Evolutionary conservation across 2,113 vertebrate genomes (phyloP).

Genomic region (Pungitius pungitius): DNA sequence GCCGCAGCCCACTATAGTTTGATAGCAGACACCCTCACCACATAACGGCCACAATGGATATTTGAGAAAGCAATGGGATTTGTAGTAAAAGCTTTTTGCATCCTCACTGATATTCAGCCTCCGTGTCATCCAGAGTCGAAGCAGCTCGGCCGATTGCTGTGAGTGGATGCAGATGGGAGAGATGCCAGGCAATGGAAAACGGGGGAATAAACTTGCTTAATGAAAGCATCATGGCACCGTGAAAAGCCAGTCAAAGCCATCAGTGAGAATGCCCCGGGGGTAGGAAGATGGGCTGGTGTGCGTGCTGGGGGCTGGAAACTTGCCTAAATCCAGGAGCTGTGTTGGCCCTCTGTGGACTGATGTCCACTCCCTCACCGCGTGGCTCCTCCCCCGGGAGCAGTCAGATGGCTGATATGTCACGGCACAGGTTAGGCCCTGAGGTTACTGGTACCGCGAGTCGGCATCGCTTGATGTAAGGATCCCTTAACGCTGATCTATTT

Average conservation of each 20-base stretch:
- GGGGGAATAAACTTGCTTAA: constrained; percentile 77
- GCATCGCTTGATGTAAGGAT: too few species aligned
- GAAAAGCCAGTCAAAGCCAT: constrained; percentile 74
- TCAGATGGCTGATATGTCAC: constrained; percentile 52
- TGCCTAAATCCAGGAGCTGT: constrained; percentile 70
- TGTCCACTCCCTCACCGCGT: constrained; percentile 36
- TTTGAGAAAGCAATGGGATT: constrained; percentile 48
- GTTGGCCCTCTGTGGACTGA: constrained; percentile 61
- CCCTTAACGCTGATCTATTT: too few species aligned
- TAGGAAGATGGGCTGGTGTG: constrained; percentile 82
- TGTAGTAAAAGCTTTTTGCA: constrained; percentile 57
- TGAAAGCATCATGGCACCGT: constrained; percentile 81
- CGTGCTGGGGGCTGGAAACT: constrained; percentile 77
- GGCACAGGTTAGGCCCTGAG: constrained; percentile 51
- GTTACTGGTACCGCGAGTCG: neutral
- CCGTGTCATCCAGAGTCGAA: constrained; percentile 51
- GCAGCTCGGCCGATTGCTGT: constrained; percentile 62
- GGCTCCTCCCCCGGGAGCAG: constrained; percentile 52
- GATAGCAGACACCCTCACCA: constrained; percentile 50
- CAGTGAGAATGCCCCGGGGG: constrained; percentile 74
- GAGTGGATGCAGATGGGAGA: constrained; percentile 76
- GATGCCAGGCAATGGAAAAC: constrained; percentile 80
- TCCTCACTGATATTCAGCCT: constrained; percentile 45
- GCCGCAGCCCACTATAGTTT: constrained; percentile 34
- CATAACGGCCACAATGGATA: constrained; percentile 37